Evolutionary conservation across 2,113 vertebrate species (phyloP), one percentile per base, ranked within the genome.

Genomic region (Scortum barcoo): DNA sequence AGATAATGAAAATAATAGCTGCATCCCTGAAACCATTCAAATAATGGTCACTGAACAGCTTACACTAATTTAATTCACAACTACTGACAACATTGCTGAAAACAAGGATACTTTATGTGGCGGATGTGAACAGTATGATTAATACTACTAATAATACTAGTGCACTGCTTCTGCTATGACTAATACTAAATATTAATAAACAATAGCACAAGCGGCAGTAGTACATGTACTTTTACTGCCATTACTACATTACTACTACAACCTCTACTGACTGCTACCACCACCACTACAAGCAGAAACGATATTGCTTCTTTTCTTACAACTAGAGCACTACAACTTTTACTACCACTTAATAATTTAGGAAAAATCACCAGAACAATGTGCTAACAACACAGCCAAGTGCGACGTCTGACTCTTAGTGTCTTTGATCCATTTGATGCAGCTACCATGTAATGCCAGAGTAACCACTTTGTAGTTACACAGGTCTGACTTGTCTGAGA

Each of bases 401-500:
- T 3, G 22, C 28, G 26, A 9, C 53, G n/a, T 24, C 20, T 51
- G 68, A 30, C 16, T 30, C 19, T 40, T 13, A 14, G 17, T 20
- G 72, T 51, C 65, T 46, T 46, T 11, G 13, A 80, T 46, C 1
- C 5, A 72, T 48, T 14, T 68, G 12, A 46, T 60, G 17, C 7
- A 54, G 58, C 26, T 24, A 7, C 16, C 3, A 19, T 70, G 48
- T 30, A 36, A 57, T 0, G 1, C 11, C 78, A 72, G 26, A 67
- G 20, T 13, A 67, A 36, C 24, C 33, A 33, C 61, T 77, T 71
- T 51, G 46, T 75, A 61, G 78, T 40, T 58, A 40, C 28, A 65
- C 24, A 28, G 17, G 36, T 7, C 24, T 24, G 50, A 56, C 67
- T 60, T 42, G 14, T 71, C 56, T 11, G 10, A 75, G 67, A 89